Evolutionary conservation across 2,888 invertebrate species (phyloP), one percentile per base, ranked within the genome.

Genomic region (Scaptodrosophila latifasciaeformis): DNA sequence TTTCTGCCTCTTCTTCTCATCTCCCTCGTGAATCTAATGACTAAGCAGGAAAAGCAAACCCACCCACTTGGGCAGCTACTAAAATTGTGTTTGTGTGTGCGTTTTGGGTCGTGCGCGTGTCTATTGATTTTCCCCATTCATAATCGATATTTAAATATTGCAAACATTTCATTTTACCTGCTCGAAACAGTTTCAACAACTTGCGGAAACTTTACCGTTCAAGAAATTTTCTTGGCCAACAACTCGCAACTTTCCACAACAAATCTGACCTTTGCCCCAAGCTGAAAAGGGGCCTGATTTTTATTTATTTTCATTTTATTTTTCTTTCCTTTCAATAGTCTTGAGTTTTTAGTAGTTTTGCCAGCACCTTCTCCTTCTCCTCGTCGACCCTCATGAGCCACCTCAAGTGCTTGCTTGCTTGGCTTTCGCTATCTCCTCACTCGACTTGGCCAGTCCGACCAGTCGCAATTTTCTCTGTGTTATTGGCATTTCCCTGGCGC

Each of bases 91-190:
- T n/a, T 12, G 12, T 34, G 34, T 34, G 6, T 34, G 34, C 15
- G 13, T 34, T 15, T 34, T n/a, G n/a, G n/a, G 34, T 34, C 34
- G 15, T 15, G 52, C 59, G 59, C 59, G 59, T 59, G 62, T 55
- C 62, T 64, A 70, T 72, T 67, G 74, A 67, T 74, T 70, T 67
- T 63, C 43, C 47, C n/a, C n/a, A 44, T 50, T 42, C 43, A 63
- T 67, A 74, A 74, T 77, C 77, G 74, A 72, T 72, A 74, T 47
- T 47, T 13, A 37, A 47, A 47, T 24, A 47, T 13, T 27, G 21
- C 21, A 21, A 35, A n/a, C 15, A 18, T 34, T 34, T 34, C 5
- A 45, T n/a, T n/a, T n/a, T n/a, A n/a, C n/a, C n/a, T n/a, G n/a
- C n/a, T n/a, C n/a, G n/a, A n/a, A n/a, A n/a, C n/a, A n/a, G n/a